A percentile compares a stretch with the other conserved stretches of the same genome.
These are phyloP conservation scores for Sarcophilus harrisii DNA, from an alignment of 2,797 vertebrate genomes.

Conservation along the genomic window DNA sequence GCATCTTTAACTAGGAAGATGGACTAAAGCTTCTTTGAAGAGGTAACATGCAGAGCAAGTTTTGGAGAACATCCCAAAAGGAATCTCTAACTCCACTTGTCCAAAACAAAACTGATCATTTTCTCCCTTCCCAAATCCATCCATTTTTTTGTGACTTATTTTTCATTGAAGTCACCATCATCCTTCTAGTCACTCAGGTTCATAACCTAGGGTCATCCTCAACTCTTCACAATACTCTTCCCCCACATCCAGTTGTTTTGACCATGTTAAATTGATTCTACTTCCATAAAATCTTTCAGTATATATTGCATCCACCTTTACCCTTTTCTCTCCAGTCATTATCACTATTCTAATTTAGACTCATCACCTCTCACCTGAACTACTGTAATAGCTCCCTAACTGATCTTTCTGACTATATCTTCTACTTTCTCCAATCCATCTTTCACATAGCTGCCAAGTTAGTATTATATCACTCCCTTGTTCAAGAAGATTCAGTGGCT, in stretches of 20 bases:
- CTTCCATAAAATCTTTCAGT: neutral
- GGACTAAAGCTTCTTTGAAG: neutral
- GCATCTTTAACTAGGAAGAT: neutral
- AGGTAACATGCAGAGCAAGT: neutral
- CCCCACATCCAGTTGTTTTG: neutral
- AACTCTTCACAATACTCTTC: neutral
- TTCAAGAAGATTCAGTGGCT: neutral
- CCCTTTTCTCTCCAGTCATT: neutral
- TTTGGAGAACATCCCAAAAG: neutral
- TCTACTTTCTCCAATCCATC: neutral
- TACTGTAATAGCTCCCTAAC: neutral
- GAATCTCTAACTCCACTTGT: neutral
- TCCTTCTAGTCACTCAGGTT: neutral
- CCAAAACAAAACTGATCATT: neutral
- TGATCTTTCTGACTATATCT: neutral
- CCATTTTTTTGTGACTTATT: neutral
- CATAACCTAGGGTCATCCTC: neutral
- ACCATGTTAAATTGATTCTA: neutral
- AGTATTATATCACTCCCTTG: neutral
- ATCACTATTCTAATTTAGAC: neutral
- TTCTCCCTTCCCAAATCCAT: neutral
- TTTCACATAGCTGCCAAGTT: neutral
- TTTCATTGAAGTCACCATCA: neutral
- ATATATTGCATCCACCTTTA: neutral
- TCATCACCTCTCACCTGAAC: neutral